phyloP scores from a whole-genome alignment of 2,888 invertebrate genomes.

The Ectobius pallidus region DNA sequence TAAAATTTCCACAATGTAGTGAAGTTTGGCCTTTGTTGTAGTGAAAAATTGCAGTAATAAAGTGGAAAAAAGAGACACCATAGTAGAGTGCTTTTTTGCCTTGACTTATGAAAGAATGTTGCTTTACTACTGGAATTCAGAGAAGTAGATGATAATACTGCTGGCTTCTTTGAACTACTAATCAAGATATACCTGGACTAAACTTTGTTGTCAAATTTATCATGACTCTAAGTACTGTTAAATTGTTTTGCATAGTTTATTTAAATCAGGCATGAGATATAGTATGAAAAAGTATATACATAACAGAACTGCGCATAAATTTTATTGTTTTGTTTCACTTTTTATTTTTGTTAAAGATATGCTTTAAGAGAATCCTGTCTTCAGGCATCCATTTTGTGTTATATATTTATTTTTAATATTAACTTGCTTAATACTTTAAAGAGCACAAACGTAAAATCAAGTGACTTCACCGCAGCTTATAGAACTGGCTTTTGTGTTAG shows the following conservation, averaged over 20 bases:
- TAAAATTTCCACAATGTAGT: too few species aligned
- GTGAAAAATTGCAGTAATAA: too few species aligned
- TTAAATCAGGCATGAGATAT: background rate
- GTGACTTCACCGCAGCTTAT: too few species aligned
- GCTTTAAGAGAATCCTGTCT: background rate
- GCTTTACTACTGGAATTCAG: background rate
- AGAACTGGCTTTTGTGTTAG: too few species aligned
- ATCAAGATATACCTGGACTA: background rate
- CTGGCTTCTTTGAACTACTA: background rate
- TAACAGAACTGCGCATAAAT: background rate
- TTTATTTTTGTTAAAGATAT: background rate
- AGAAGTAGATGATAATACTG: background rate
- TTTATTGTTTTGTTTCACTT: background rate
- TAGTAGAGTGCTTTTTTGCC: background rate
- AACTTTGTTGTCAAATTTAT: background rate
- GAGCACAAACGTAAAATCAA: too few species aligned
- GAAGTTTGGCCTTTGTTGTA: too few species aligned
- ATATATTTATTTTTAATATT: too few species aligned
- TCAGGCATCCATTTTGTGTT: conserved; percentile 6
- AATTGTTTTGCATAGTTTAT: conserved; percentile 22
- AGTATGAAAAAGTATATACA: background rate
- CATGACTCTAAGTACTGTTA: background rate
- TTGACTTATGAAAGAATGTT: background rate
- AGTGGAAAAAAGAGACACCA: too few species aligned
- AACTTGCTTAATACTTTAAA: too few species aligned